Evolutionary conservation across 2,888 invertebrate genomes (phyloP).

Genomic region (Acanthoscelides obtectus): DNA sequence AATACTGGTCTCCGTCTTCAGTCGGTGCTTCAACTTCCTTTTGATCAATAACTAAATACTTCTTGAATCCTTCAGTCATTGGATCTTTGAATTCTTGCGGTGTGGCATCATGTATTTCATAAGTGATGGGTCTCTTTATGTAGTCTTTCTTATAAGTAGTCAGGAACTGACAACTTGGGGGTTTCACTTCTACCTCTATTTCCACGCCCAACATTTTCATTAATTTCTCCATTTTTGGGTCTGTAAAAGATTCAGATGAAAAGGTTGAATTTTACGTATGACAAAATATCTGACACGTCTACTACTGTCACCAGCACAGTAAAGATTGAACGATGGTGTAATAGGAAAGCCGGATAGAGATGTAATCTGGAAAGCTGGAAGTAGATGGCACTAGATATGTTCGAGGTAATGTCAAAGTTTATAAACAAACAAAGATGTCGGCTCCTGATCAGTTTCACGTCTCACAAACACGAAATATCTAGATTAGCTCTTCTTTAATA

Average conservation of each 20-base stretch:
- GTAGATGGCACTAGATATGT: too few species aligned
- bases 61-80: constrained; percentile 25
- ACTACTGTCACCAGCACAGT: neutral
- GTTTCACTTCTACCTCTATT: neutral
- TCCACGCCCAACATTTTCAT: neutral
- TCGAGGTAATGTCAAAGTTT: too few species aligned
- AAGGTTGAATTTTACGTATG: neutral
- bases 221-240: neutral
- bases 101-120: neutral
- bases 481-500: too few species aligned
- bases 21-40: constrained; percentile 14
- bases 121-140: constrained; percentile 7
- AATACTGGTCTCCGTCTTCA: constrained; percentile 25
- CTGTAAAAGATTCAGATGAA: neutral
- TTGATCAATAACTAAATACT: constrained; percentile 26
- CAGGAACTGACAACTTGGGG: constrained; percentile 10
- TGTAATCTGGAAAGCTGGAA: too few species aligned
- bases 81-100: constrained; percentile 30
- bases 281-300: neutral
- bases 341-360: too few species aligned
- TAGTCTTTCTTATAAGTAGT: constrained; percentile 25
- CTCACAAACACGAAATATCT: too few species aligned
- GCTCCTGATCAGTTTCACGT: too few species aligned
- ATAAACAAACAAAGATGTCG: too few species aligned
- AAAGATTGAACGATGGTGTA: too few species aligned